Evolutionary conservation across 2,797 vertebrate genomes (phyloP).

Genomic region (Nasua narica): DNA sequence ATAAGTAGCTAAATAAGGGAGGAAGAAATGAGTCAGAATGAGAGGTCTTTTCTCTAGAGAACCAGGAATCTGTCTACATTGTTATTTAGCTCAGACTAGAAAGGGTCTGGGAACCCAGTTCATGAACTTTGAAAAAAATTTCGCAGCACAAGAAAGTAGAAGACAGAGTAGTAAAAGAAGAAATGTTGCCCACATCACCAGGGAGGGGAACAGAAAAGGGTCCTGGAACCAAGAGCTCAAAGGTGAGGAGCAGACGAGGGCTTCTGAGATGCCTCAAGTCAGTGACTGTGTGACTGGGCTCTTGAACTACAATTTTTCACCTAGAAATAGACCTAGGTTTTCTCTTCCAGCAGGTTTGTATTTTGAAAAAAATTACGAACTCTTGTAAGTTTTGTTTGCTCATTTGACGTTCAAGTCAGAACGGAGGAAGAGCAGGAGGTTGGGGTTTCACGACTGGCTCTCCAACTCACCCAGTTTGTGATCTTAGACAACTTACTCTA

Average conservation of each 20-base stretch:
- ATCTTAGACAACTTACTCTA: not conserved
- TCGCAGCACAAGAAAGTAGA: not conserved
- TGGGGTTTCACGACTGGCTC: not conserved
- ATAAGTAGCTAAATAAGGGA: not conserved
- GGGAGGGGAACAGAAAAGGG: not conserved
- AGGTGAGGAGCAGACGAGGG: not conserved
- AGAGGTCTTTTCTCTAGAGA: not conserved
- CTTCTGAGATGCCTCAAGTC: not conserved
- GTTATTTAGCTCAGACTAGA: not conserved
- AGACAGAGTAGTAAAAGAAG: not conserved
- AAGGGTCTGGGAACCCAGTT: not conserved
- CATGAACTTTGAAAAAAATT: not conserved
- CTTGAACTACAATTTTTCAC: not conserved
- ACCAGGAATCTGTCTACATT: not conserved
- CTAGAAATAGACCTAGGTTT: not conserved
- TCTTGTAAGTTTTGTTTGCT: not conserved
- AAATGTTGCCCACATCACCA: not conserved
- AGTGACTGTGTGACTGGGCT: not conserved
- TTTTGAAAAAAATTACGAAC: not conserved
- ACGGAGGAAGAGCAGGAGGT: not conserved
- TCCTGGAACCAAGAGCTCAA: accelerated
- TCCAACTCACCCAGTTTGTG: not conserved
- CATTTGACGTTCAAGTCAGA: not conserved
- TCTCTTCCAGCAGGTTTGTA: not conserved
- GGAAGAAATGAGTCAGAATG: not conserved